Conservation (phyloP, 2,888 invertebrate genomes). For the Phyllotreta striolata region DNA sequence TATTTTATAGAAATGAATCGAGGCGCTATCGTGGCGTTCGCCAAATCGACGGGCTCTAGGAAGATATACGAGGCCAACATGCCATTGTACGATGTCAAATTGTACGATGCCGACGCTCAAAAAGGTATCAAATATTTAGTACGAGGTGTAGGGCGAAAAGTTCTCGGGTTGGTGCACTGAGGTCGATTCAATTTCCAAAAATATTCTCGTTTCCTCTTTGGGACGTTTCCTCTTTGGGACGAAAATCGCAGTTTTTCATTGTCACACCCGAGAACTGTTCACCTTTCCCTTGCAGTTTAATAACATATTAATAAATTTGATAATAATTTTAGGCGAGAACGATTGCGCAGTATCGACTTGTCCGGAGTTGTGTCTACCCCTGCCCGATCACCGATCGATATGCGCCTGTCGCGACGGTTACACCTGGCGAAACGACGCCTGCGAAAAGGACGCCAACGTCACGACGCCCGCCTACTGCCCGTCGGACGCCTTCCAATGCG, state of each 20-base stretch:
- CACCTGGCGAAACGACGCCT: slow-evolving; percentile 57
- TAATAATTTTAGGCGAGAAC: slow-evolving; percentile 58
- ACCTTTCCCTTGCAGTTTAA: too few species aligned
- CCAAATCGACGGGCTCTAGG: slow-evolving; percentile 59
- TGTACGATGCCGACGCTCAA: slow-evolving; percentile 69
- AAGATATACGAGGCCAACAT: slow-evolving; percentile 69
- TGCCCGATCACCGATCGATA: slow-evolving; percentile 64
- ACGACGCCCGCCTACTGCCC: slow-evolving; percentile 53
- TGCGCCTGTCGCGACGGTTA: slow-evolving; percentile 73
- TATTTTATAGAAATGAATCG: slow-evolving; percentile 77
- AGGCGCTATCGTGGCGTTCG: slow-evolving; percentile 66
- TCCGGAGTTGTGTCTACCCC: slow-evolving; percentile 74
- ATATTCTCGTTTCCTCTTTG: too few species aligned
- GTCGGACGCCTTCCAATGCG: slow-evolving; percentile 55
- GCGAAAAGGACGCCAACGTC: slow-evolving; percentile 56
- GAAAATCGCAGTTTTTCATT: too few species aligned
- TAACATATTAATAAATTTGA: too few species aligned
- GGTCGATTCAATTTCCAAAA: too few species aligned
- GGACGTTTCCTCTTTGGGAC: too few species aligned
- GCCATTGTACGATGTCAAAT: slow-evolving; percentile 72
- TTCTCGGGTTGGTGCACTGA: too few species aligned
- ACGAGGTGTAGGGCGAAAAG: too few species aligned
- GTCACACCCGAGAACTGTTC: too few species aligned
- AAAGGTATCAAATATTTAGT: slow-evolving; percentile 60
- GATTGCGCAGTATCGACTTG: slow-evolving; percentile 61